Conservation (phyloP, 2,113 vertebrate species). For the Tachuris rubrigastra region DNA sequence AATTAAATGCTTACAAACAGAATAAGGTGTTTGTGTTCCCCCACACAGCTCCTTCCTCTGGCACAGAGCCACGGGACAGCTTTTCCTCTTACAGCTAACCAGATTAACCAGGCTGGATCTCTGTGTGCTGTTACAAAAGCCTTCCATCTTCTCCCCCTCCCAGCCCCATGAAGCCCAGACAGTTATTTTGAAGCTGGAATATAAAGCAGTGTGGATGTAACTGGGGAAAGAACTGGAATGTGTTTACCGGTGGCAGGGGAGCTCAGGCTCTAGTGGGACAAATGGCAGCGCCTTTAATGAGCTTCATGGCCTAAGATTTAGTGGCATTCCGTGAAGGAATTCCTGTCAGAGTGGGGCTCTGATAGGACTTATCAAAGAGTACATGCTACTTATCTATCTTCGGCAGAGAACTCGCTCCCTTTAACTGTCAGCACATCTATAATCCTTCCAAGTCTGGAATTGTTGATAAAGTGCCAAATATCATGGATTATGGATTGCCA, state of each 20-base stretch:
- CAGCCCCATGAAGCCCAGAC: background rate
- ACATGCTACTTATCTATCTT: conserved; percentile 41
- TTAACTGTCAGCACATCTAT: conserved; percentile 51
- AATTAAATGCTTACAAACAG: background rate
- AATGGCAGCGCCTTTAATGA: background rate
- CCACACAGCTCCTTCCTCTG: background rate
- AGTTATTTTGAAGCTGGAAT: background rate
- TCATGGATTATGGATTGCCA: conserved; percentile 38
- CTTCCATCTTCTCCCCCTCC: background rate
- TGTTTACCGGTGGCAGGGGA: conserved; percentile 30
- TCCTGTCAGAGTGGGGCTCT: conserved; percentile 49
- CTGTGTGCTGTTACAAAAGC: background rate
- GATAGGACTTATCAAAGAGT: conserved; percentile 51
- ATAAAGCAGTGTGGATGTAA: background rate
- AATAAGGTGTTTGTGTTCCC: background rate
- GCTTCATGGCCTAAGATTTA: conserved; percentile 8
- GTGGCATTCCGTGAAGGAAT: conserved; percentile 20
- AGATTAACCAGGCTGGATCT: conserved; percentile 20
- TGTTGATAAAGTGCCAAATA: conserved; percentile 43
- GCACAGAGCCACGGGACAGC: conserved; percentile 8
- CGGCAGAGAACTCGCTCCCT: conserved; percentile 8
- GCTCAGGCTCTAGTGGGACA: background rate
- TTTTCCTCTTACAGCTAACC: conserved; percentile 40
- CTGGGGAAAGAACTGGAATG: background rate
- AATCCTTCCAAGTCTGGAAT: conserved; percentile 40